Percentiles rank a stretch among this genome's conserved stretches.
These are phyloP conservation scores for Petrocephalus schoutedeni DNA, from an alignment of 2,797 vertebrate genomes.

Conservation along the genomic window DNA sequence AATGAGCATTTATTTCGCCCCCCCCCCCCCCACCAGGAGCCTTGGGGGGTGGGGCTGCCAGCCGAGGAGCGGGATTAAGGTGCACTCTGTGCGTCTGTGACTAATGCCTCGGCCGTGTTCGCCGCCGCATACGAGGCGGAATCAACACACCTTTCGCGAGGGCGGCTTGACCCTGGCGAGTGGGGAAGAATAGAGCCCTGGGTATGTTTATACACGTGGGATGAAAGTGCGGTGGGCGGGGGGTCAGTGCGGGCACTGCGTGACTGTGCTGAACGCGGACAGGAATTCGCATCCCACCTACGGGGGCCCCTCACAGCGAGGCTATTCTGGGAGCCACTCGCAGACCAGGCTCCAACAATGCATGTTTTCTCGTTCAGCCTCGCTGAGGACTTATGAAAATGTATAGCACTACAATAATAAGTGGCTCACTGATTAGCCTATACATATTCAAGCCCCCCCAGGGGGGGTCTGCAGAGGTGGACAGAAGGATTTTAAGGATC, in stretches of 20 bases:
- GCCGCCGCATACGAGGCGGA: neutral
- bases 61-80: slow-evolving; percentile 29
- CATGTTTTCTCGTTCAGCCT: neutral
- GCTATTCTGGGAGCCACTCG: neutral
- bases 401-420: too few species aligned
- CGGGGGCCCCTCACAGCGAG: neutral
- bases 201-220: neutral
- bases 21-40: slow-evolving; percentile 5
- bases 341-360: neutral
- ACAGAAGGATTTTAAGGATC: neutral
- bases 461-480: neutral
- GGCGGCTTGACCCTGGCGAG: neutral
- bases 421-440: neutral
- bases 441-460: neutral
- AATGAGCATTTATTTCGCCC: slow-evolving; percentile 29
- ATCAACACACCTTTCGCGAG: neutral
- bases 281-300: neutral
- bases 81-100: neutral
- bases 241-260: neutral
- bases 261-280: neutral
- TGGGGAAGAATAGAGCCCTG: neutral
- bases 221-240: neutral
- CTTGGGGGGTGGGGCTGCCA: slow-evolving; percentile 7
- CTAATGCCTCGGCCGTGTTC: neutral
- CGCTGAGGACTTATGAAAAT: neutral